Evolutionary conservation across 2,888 invertebrate species (phyloP), one percentile per base, ranked within the genome.

Genomic region (Agonopterix subpropinquella): DNA sequence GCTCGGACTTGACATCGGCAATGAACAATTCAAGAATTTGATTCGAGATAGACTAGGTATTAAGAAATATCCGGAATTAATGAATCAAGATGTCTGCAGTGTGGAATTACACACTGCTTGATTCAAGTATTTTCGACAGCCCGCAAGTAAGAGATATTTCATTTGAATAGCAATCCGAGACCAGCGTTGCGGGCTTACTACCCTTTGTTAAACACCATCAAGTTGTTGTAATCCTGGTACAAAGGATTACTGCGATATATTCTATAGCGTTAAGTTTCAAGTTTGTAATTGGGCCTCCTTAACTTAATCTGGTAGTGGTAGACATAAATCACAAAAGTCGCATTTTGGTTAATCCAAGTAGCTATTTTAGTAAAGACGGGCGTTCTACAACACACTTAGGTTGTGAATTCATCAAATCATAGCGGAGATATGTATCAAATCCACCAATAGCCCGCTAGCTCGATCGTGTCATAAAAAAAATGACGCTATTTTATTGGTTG

Each of bases 151-250:
- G 65, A 65, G 57, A 67, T 60, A 67, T 70, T 73, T 66, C 63
- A 69, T 70, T 70, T 64, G 63, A 70, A 73, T 70, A 61, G 63
- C 55, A 57, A 59, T 61, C 63, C 59, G 43, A 53, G 47, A 62
- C 59, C 36, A 18, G 45, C 58, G 57, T 53, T 65, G 54, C 56
- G 55, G 57, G 56, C 61, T 64, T 59, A 55, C 61, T 61, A 63
- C 61, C 64, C 61, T 64, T 73, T 72, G 66, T 67, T 57, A 51
- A 54, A 59, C 61, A 65, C 55, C 62, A 63, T 57, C 51, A 57
- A 59, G 52, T 59, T 64, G 51, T 58, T 66, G 58, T 51, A 54
- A 53, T 52, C 62, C 56, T 66, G 49, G 65, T 68, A 67, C 56
- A 64, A 64, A 58, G 52, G 57, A 46, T 50, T 48, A 36, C 43